Evolutionary conservation across 2,113 vertebrate genomes (phyloP), one percentile per base, ranked within the genome.

Genomic region (Anoura caudifer): DNA sequence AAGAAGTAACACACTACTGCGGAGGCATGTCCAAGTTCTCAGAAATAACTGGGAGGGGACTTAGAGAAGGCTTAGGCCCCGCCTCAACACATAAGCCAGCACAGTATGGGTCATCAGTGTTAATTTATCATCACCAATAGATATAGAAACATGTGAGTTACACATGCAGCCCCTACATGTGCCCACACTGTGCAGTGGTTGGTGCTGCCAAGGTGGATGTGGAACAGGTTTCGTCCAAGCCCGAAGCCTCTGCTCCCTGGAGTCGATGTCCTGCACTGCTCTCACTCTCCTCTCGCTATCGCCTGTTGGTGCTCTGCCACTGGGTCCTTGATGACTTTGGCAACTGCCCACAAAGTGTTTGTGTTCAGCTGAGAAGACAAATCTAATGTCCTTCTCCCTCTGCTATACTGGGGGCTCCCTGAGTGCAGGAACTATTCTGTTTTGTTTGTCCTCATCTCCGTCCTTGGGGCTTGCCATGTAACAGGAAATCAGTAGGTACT

Each of bases 311-410:
- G 47, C 63, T 87, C 45, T 72, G 67, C 31, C 31, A 36, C 38
- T 33, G 31, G 41, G 22, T 69, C 13, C 77, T 84, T 45, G 26
- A 73, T 28, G 28, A 73, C 65, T 65, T n/a, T 67, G 77, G 43
- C 22, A 84, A 59, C 28, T 85, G 50, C 41, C 28, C 63, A 90
- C 24, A 31, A 56, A 7, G 1, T 56, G 43, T n/a, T 72, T 65
- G 65, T 47, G 31, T 65, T 59, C 38, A 45, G 15, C 56, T 20
- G 38, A 41, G 73, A 94, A 97, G 95, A 94, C n/a, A 92, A 65
- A 90, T 24, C 41, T 20, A 76, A 52, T 4, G 28, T 63, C 56
- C 87, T 43, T 89, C 56, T 47, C 87, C 75, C 52, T 22, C 24
- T 45, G 56, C 14, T 92, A 50, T 41, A 82, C 0, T n/a, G 43